Percentiles rank a stretch among this genome's conserved stretches.
phyloP scores from a whole-genome alignment of 1,140 invertebrate species.

The Chironomus striatipennis region DNA sequence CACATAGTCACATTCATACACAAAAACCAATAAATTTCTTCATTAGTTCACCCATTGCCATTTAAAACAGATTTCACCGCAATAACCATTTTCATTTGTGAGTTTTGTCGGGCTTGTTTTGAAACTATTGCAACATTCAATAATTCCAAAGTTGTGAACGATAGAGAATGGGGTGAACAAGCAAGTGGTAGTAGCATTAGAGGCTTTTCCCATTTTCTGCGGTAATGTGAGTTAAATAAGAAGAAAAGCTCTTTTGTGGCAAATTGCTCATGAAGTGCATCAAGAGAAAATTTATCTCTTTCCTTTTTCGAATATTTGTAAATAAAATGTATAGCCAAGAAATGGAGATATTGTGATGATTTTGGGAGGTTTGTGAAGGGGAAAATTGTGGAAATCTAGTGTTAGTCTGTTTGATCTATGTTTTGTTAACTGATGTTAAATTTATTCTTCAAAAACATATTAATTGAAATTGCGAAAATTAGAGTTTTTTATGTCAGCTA shows the following conservation, averaged over 20 bases:
- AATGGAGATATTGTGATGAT: too few relatives aligned
- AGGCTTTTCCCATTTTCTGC: conserved; percentile 1
- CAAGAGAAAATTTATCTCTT: conserved; percentile 4
- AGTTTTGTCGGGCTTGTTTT: not conserved
- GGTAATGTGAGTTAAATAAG: not conserved
- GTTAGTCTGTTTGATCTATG: too few relatives aligned
- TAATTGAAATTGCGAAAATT: too few relatives aligned
- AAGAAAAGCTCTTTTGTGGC: conserved; percentile 19
- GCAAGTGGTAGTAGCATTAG: not conserved
- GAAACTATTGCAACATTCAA: too few relatives aligned
- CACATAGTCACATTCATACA: not conserved
- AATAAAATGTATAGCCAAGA: not conserved
- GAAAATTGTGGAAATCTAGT: too few relatives aligned
- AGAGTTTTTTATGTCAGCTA: too few relatives aligned
- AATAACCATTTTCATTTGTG: conserved; percentile 9
- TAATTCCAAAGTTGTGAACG: too few relatives aligned
- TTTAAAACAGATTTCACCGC: conserved; percentile 13
- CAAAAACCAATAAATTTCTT: conserved; percentile 3
- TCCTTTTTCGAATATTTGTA: not conserved
- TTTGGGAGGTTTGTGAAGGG: too few relatives aligned
- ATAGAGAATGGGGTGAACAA: too few relatives aligned
- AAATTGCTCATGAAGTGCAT: conserved; percentile 21
- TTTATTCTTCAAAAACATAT: too few relatives aligned
- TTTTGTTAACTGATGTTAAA: too few relatives aligned
- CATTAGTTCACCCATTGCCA: conserved; percentile 10